A percentile compares a stretch with the other conserved stretches of the same genome.
phyloP scores from a whole-genome alignment of 2,113 vertebrate genomes.

The Saccopteryx bilineata region DNA sequence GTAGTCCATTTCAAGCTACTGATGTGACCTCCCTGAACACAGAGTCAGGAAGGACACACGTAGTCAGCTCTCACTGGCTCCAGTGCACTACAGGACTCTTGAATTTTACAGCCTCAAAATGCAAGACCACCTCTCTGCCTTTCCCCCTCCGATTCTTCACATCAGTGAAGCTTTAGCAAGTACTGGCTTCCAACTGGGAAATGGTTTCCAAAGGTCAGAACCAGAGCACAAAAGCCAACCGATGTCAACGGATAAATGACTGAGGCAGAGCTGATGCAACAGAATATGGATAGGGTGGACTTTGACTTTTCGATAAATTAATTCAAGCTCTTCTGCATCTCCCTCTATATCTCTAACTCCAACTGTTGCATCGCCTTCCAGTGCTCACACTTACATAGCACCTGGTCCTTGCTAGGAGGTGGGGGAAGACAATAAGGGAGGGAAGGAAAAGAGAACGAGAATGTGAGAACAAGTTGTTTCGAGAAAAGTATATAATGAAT shows the following conservation, averaged over 20 bases:
- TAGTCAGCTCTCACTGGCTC: background rate
- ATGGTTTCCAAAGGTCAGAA: constrained; percentile 32
- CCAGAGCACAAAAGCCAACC: background rate
- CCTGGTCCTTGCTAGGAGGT: background rate
- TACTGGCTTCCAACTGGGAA: background rate
- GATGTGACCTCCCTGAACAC: background rate
- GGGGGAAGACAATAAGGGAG: background rate
- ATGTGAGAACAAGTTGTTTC: background rate
- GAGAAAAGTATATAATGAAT: background rate
- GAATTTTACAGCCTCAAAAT: background rate
- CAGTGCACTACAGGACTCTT: background rate
- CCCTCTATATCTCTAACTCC: background rate
- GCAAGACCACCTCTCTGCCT: background rate
- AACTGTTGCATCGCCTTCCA: background rate
- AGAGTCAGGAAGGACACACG: background rate
- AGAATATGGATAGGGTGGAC: background rate
- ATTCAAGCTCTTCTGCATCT: background rate
- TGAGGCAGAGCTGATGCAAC: background rate
- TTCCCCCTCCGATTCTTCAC: background rate
- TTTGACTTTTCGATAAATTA: background rate
- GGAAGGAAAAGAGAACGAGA: background rate
- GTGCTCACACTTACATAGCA: background rate
- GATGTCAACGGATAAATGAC: background rate
- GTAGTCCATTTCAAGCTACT: background rate
- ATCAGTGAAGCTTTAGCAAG: background rate